Evolutionary conservation across 2,113 vertebrate genomes (phyloP), one percentile per base, ranked within the genome.

Genomic region (Laterallus jamaicensis): DNA sequence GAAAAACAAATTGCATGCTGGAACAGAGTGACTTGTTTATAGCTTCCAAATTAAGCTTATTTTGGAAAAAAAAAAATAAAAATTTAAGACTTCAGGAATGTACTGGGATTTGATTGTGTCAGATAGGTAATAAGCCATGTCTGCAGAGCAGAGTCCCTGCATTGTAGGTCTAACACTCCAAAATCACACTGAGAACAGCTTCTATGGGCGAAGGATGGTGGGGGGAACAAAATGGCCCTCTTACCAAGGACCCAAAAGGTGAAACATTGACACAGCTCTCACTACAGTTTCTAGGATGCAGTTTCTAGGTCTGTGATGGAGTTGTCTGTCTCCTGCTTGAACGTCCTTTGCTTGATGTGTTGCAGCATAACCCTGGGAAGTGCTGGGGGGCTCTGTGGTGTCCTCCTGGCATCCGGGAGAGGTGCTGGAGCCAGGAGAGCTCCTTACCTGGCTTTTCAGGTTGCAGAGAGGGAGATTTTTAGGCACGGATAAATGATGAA

Each of bases 1-100:
- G 75, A 92, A 88, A 96, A 95, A 73, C 67, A 95, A 93, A 56
- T 47, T 39, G 3, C n/a, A 35, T 5, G 22, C 47, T 93, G 81
- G 35, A 93, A 84, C 32, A 82, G 63, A 77, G 21, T 7, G 9
- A 26, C 19, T 77, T 50, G 32, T 26, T 68, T 68, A 12, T 56
- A 29, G 75, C 60, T 88, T 86, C 62, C 50, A 86, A 35, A 55
- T 42, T 35, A 70, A 77, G 20, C 47, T 9, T 69, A 19, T 79
- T 96, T 93, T 47, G 44, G 18, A 64, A 39, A 5, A 31, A 26
- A 42, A 55, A 31, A 52, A 29, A 26, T 11, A 31, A 18, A 31
- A 31, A 49, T 11, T 49, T 20, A 49, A 40, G 29, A 26, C 11
- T 42, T 80, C 7, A 39, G 32, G 17, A 11, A 29, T 56, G 13